A percentile compares a stretch with the other conserved stretches of the same genome.
These are phyloP conservation scores for Anniella stebbinsi DNA, from an alignment of 2,797 vertebrate genomes.

Conservation along the genomic window DNA sequence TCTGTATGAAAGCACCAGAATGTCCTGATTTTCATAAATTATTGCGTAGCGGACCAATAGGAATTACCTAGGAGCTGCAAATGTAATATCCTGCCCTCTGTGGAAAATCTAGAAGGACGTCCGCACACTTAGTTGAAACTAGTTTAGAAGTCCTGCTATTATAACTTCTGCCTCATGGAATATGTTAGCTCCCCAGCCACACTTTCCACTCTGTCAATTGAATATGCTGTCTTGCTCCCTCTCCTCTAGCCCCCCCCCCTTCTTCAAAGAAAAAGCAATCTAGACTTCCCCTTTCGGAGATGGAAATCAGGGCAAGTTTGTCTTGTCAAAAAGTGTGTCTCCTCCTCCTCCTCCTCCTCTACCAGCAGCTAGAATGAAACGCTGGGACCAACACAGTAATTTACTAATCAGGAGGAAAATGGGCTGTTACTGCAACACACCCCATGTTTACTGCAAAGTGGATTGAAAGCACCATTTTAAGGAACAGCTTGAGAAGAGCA, in stretches of 20 bases:
- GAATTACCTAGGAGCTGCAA: constrained; percentile 72
- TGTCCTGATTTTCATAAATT: constrained; percentile 70
- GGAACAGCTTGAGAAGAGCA: constrained; percentile 54
- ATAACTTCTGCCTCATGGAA: constrained; percentile 64
- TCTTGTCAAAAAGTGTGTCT: constrained; percentile 66
- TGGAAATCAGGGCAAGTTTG: constrained; percentile 68
- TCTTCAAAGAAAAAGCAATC: constrained; percentile 49
- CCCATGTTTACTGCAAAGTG: constrained; percentile 61
- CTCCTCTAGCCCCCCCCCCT: not conserved
- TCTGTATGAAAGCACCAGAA: constrained; percentile 64
- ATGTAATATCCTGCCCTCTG: constrained; percentile 58
- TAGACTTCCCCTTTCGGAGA: constrained; percentile 65
- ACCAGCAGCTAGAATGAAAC: constrained; percentile 66
- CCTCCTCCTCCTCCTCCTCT: constrained; percentile 22
- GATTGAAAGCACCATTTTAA: constrained; percentile 59
- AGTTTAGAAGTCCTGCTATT: constrained; percentile 73
- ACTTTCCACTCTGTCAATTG: constrained; percentile 74
- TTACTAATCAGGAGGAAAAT: constrained; percentile 73
- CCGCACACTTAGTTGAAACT: constrained; percentile 46
- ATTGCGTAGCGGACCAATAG: constrained; percentile 65
- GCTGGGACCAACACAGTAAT: constrained; percentile 62
- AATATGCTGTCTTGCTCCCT: constrained; percentile 60
- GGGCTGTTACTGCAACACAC: constrained; percentile 55
- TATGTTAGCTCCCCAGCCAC: constrained; percentile 63
- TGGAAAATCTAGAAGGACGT: constrained; percentile 66